A percentile compares a stretch with the other conserved stretches of the same genome.
Conservation (phyloP, 2,113 vertebrate genomes). For the Mus spicilegus region DNA sequence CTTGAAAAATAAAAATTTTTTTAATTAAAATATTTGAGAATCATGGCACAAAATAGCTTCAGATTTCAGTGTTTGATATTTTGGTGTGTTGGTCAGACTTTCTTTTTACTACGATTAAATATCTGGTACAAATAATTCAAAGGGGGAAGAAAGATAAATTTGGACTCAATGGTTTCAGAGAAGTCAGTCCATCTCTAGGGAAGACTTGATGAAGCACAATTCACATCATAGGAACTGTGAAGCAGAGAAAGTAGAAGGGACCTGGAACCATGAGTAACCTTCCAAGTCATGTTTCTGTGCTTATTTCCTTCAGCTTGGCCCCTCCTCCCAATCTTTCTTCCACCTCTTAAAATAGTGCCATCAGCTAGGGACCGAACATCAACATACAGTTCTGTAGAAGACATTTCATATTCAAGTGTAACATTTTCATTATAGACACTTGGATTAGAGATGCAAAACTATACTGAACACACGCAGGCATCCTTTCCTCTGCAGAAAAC, state of each 20-base stretch:
- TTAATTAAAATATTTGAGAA: background rate
- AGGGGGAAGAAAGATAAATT: background rate
- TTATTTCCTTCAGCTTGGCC: background rate
- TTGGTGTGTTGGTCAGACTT: background rate
- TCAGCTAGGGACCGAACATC: background rate
- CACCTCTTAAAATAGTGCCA: background rate
- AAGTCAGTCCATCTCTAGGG: background rate
- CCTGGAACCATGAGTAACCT: background rate
- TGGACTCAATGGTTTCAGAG: background rate
- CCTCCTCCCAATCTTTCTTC: background rate
- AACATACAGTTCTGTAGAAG: background rate
- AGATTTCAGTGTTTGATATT: background rate
- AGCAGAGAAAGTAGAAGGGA: background rate
- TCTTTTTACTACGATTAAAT: background rate
- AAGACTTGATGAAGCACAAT: background rate
- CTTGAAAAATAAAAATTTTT: background rate
- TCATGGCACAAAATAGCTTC: background rate
- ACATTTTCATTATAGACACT: background rate
- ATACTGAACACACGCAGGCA: background rate
- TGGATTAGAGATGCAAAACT: background rate
- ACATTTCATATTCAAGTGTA: background rate
- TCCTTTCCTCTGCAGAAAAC: constrained; percentile 26
- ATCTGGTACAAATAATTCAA: background rate
- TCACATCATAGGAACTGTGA: background rate
- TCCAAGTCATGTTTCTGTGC: too few species aligned